phyloP scores from a whole-genome alignment of 1,140 invertebrate genomes.

The Panulirus ornatus region DNA sequence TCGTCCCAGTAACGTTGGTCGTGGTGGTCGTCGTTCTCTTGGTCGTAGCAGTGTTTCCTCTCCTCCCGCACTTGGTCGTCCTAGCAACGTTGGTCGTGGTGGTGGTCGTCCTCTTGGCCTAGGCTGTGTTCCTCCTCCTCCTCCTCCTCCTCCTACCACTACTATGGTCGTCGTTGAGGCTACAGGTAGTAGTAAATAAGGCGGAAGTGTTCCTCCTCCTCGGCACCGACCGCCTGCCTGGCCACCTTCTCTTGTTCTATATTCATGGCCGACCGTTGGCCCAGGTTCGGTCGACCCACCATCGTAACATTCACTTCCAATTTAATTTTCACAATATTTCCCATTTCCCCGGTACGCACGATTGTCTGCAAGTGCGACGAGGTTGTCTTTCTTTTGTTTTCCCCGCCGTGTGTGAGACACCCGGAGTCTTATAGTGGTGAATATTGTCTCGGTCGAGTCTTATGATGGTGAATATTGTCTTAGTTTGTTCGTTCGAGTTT shows the following conservation, averaged over 20 bases:
- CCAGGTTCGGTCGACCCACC: neutral
- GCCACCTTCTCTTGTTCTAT: slow-evolving; percentile 26
- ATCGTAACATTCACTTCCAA: slow-evolving; percentile 29
- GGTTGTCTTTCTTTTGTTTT: neutral
- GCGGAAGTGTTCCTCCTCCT: neutral
- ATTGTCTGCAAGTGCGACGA: too few relatives aligned
- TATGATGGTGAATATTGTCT: too few relatives aligned
- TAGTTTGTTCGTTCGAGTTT: too few relatives aligned
- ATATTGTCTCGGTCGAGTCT: neutral
- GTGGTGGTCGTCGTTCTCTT: neutral
- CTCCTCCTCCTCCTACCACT: too few relatives aligned
- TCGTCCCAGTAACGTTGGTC: too few relatives aligned
- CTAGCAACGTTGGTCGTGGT: neutral
- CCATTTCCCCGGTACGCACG: neutral
- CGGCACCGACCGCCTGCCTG: too few relatives aligned
- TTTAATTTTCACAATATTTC: slow-evolving; percentile 47
- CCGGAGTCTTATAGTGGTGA: too few relatives aligned
- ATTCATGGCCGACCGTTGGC: slow-evolving; percentile 21
- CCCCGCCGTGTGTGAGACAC: neutral
- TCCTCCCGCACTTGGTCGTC: neutral
- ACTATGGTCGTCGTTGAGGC: too few relatives aligned
- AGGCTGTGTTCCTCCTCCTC: neutral
- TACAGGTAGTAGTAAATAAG: too few relatives aligned
- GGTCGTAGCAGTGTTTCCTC: neutral
- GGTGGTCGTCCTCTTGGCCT: neutral